Percentiles rank a stretch among this genome's conserved stretches.
These are phyloP conservation scores for Ciconia boyciana DNA, from an alignment of 2,113 vertebrate genomes.

Conservation along the genomic window DNA sequence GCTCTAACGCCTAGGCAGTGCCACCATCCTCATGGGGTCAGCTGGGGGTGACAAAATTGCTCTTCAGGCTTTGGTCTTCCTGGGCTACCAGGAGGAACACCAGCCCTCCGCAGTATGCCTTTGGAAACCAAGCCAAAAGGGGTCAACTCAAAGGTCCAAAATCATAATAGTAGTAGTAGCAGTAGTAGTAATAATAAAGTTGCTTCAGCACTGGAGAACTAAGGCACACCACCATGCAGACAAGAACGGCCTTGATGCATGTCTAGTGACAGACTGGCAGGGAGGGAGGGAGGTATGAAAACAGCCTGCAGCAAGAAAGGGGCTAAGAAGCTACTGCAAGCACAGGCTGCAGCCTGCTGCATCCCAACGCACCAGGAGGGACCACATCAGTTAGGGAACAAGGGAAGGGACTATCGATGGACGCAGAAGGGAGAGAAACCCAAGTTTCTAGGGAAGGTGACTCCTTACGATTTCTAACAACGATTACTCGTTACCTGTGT, in stretches of 20 bases:
- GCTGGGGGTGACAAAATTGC: fast-evolving
- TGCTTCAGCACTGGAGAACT: background rate
- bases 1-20: background rate
- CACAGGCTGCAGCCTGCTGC: background rate
- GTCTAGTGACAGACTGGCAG: background rate
- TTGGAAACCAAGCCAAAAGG: background rate
- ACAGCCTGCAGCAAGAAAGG: background rate
- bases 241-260: background rate
- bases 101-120: fast-evolving
- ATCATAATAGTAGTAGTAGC: background rate
- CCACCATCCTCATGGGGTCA: background rate
- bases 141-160: background rate
- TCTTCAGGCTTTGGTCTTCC: background rate
- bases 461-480: fast-evolving
- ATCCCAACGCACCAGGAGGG: fast-evolving
- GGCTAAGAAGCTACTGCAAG: background rate
- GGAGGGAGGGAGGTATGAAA: background rate
- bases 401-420: background rate
- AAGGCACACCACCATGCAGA: background rate
- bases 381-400: background rate
- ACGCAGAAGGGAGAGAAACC: background rate
- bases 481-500: slow-evolving; percentile 77
- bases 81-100: background rate
- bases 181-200: background rate
- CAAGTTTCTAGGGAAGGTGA: background rate